Evolutionary conservation across 2,113 vertebrate genomes (phyloP), one percentile per base, ranked within the genome.

Genomic region (Aythya baeri): DNA sequence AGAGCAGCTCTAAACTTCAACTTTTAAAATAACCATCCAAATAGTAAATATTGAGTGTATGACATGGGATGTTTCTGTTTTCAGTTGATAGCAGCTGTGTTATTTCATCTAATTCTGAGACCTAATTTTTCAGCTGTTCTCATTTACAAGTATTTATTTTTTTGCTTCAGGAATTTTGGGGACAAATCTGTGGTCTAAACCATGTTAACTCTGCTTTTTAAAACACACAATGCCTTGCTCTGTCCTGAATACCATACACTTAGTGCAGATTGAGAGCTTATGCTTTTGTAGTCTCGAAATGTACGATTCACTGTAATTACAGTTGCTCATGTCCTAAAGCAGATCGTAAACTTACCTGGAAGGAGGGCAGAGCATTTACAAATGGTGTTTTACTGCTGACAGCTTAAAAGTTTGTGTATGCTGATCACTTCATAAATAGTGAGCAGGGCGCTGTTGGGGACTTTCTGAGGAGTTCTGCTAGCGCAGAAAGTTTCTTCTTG

Each of bases 331-430:
- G 71, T 70, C 74, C 82, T 93, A 43, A 84, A 90, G 80, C 77
- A 83, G 88, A 38, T 96, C 26, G 0, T 96, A 96, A 95, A 96
- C 61, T 86, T 93, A 97, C 93, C 93, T 94, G 91, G 54, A 84
- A 86, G 78, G 86, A 94, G 80, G n/a, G 66, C 81, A 61, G 93
- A 82, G 73, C 66, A 32, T 81, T 95, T 94, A 84, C 54, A 79
- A 77, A 91, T 77, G 92, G n/a, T 94, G 72, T 95, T 88, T 97
- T 91, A 92, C 81, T 82, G 59, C 76, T 92, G 94, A 92, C 86
- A 94, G 91, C 43, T 94, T 95, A 90, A 32, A 92, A 88, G 94
- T 95, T 96, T 92, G 84, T 93, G 94, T 86, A 92, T 96, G 86
- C 70, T 93, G 75, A 93, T 96, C 86, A 86, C 91, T 83, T 95